Evolutionary conservation across 2,888 invertebrate genomes (phyloP).

Genomic region (Drosophila heteroneura): DNA sequence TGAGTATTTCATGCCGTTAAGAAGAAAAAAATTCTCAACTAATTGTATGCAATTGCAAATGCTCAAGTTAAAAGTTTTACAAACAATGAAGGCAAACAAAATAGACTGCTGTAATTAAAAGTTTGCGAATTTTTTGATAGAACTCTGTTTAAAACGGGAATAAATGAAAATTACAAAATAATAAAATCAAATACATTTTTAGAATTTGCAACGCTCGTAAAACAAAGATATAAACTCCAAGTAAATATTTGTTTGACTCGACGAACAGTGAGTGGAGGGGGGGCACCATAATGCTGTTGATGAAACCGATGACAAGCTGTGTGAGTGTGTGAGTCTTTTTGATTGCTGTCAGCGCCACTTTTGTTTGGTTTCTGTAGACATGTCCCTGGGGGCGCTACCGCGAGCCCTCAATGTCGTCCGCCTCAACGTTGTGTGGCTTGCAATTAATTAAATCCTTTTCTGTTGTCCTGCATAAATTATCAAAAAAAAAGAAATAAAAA

Average conservation of each 20-base stretch:
- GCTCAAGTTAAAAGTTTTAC: conserved; percentile 23
- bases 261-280: not conserved
- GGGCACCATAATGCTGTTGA: conserved; percentile 32
- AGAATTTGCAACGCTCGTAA: conserved; percentile 10
- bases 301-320: conserved; percentile 32
- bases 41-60: conserved; percentile 32
- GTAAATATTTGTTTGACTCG: conserved; percentile 43
- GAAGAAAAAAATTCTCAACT: conserved; percentile 9
- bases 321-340: conserved; percentile 3
- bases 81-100: conserved; percentile 1
- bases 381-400: not conserved
- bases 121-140: conserved; percentile 21
- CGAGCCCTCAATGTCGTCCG: not conserved
- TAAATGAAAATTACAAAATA: not conserved
- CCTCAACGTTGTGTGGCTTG: conserved; percentile 12
- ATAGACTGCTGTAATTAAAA: conserved; percentile 39
- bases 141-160: conserved; percentile 2
- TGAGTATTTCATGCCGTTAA: conserved; percentile 6
- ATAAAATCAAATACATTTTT: conserved; percentile 36
- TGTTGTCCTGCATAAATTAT: conserved; percentile 48
- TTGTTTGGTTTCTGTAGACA: conserved; percentile 33
- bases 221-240: conserved; percentile 17
- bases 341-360: conserved; percentile 21
- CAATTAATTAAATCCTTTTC: conserved; percentile 60
- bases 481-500: not conserved